Evolutionary conservation across 2,888 invertebrate species (phyloP), one percentile per base, ranked within the genome.

Genomic region (Tubulanus polymorphus): DNA sequence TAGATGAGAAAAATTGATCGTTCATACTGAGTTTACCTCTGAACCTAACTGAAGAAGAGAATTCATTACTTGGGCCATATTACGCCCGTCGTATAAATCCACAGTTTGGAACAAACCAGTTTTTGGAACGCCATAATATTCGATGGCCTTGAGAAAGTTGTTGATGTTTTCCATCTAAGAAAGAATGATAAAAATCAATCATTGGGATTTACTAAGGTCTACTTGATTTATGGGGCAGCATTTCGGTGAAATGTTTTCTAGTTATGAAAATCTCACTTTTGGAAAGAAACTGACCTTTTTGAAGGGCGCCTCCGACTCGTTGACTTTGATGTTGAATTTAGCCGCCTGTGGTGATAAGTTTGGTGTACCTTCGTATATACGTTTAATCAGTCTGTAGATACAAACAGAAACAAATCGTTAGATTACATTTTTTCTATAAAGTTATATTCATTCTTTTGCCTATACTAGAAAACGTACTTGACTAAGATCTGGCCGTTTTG

Each of bases 401-500:
- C 32, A 55, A 45, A 54, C 23, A 20, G 27, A 51, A 26, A 50
- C n/a, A 20, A 41, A 5, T 23, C n/a, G n/a, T n/a, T n/a, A n/a
- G n/a, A n/a, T n/a, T n/a, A n/a, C n/a, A n/a, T n/a, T n/a, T n/a
- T n/a, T n/a, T n/a, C n/a, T n/a, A n/a, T n/a, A n/a, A n/a, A n/a
- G n/a, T n/a, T n/a, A n/a, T n/a, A n/a, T n/a, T n/a, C n/a, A n/a
- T n/a, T n/a, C n/a, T n/a, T n/a, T n/a, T n/a, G n/a, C n/a, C 45
- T 90, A 87, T n/a, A 87, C n/a, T 32, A 12, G 10, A 32, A 32
- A 32, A 66, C 69, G 63, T 63, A 78, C 78, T 68, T 71, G 62
- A 72, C 64, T 25, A 78, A 69, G 18, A 67, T 51, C 18, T 66
- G 63, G 27, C 79, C 79, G 57, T 73, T 72, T 51, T 68, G 68